Conservation (phyloP, 2,888 invertebrate genomes). For the Cancer borealis region DNA sequence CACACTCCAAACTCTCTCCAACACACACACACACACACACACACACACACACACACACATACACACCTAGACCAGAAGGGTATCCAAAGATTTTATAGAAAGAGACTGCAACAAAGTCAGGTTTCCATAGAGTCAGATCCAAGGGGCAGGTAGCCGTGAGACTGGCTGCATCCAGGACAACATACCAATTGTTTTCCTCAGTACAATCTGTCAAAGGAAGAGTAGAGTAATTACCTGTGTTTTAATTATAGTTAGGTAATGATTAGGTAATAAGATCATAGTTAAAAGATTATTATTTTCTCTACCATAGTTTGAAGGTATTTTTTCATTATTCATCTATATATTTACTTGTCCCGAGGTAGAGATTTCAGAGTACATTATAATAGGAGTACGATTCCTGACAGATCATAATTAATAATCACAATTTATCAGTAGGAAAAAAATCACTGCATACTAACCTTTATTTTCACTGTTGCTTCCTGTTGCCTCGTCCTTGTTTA, state of each 20-base stretch:
- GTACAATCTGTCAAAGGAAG: not conserved
- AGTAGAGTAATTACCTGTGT: not conserved
- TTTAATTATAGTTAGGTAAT: not conserved
- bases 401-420: not conserved
- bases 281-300: too few species aligned
- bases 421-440: not conserved
- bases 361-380: not conserved
- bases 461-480: not conserved
- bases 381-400: not conserved
- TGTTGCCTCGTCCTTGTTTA: not conserved
- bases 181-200: constrained; percentile 83
- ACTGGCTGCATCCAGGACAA: constrained; percentile 92
- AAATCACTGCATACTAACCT: not conserved
- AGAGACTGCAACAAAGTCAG: constrained; percentile 94
- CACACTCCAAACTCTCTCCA: not conserved
- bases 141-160: constrained; percentile 89
- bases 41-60: not conserved
- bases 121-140: constrained; percentile 86
- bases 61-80: constrained; percentile 92
- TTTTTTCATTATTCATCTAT: too few species aligned
- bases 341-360: too few species aligned
- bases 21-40: constrained; percentile 80
- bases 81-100: constrained; percentile 99
- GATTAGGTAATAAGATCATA: too few species aligned
- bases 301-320: too few species aligned